Evolutionary conservation across 2,888 invertebrate species (phyloP), one percentile per base, ranked within the genome.

Genomic region (Pycnomerus fuliginosus): DNA sequence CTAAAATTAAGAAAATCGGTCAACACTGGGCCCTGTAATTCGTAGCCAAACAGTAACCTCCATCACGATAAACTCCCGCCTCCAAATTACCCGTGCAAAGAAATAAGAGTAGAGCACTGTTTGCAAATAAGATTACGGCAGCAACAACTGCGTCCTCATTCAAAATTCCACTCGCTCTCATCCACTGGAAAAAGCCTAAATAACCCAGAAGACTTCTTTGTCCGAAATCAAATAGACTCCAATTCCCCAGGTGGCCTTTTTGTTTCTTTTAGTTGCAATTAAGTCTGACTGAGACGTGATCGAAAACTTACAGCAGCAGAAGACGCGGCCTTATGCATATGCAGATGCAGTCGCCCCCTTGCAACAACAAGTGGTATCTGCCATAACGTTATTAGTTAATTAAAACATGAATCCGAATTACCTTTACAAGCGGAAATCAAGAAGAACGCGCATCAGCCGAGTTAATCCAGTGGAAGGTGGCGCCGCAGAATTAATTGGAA

Each of bases 401-500:
- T 69, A 68, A 69, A 69, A 67, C 64, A 57, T 60, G 63, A 65
- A 65, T 66, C 61, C 56, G 58, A 64, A 65, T 63, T 66, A 68
- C 67, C 67, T 67, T 67, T 64, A 62, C 63, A 61, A 61, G 56
- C 64, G 53, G 57, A 37, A 25, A 12, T 37, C 28, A 37, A 32
- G 38, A 41, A 38, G 23, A 44, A 30, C 16, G 34, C 35, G 24
- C 34, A 28, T 13, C 20, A 16, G 31, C 5, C n/a, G 55, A 58
- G 62, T 65, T 65, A 68, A 65, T 61, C 63, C 60, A 60, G 29
- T 64, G 63, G 64, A 64, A 68, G 67, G 65, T 66, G 63, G 63
- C 62, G 63, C 59, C 60, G 58, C 64, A 60, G 64, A 70, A 68
- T 69, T 69, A 70, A 68, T 69, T 67, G 67, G 63, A 65, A 67